Base-by-base conservation (phyloP, 2,113 vertebrate genomes). In the Cathartes aura region DNA sequence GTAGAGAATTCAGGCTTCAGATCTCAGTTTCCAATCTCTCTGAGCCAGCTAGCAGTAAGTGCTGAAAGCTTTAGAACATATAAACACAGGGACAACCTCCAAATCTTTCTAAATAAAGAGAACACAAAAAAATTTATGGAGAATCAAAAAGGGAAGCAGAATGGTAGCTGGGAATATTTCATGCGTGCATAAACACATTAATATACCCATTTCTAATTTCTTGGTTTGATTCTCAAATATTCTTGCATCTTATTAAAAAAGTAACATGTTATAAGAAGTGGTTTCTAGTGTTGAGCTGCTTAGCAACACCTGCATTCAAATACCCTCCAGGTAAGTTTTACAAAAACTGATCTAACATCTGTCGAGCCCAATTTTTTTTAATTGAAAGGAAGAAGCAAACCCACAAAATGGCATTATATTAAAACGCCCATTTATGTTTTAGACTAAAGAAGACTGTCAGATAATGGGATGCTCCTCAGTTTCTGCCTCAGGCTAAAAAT, bases 321-420 rank as follows among this genome's bases (percentile, higher is more conserved):
- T 6, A 94, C 74, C 93, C 81, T 73, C 48, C 2, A 3, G 90
- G 14, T 26, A 67, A 58, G 48, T 67, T 79, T 85, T 70, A 96
- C 91, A 89, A 93, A 60, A 96, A 92, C 52, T 47, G 64, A 94
- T 78, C 52, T 79, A 86, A 95, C 94, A 95, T 63, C 80, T 93
- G 80, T 92, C 1, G 5, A 89, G 64, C 14, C 48, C 6, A 2
- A 8, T 53, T 74, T 86, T 75, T 83, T 83, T 62, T 19, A 38
- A 68, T 38, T 58, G 18, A 71, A 97, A 94, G 67, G 26, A 92
- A 92, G 40, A 81, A 52, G 56, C 52, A 87, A 96, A 82, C 56
- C 81, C 60, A 87, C 72, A 95, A 67, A 90, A 82, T 38, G 15
- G 64, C 80, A 74, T 86, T 95, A 45, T 82, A 94, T 72, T 78